These are phyloP conservation scores for Drosophila meridionalis DNA, from an alignment of 2,888 invertebrate species.

Conservation along the genomic window DNA sequence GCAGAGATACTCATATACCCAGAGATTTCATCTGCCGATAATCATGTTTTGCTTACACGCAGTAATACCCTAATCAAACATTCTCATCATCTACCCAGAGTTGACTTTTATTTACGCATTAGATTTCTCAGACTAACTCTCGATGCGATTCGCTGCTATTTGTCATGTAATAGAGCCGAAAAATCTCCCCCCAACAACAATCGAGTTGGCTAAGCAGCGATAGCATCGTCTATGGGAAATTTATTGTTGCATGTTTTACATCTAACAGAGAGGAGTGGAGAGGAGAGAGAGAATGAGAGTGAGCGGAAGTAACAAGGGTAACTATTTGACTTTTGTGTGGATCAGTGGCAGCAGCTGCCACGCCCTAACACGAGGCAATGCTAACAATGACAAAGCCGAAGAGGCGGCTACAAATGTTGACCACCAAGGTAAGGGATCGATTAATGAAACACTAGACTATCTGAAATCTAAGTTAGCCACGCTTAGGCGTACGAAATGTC, in stretches of 20 bases:
- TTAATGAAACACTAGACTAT: conserved; percentile 56
- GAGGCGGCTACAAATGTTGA: conserved; percentile 72
- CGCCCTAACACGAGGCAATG: conserved; percentile 19
- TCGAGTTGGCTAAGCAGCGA: conserved; percentile 42
- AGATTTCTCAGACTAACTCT: conserved; percentile 1
- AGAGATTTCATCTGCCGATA: neutral
- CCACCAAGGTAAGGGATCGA: conserved; percentile 36
- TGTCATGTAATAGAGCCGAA: conserved; percentile 26
- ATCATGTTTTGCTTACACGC: neutral
- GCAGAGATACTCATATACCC: too few relatives aligned
- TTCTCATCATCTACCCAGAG: neutral
- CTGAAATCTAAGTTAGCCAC: conserved; percentile 62
- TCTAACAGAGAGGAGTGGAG: conserved; percentile 27
- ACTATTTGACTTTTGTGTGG: conserved; percentile 56
- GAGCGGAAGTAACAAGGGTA: conserved; percentile 63
- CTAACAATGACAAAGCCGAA: conserved; percentile 26
- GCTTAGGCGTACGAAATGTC: conserved; percentile 24
- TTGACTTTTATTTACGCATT: conserved; percentile 10
- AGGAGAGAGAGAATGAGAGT: neutral
- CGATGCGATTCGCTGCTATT: conserved; percentile 24
- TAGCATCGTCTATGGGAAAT: conserved; percentile 56
- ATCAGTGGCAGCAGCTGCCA: conserved; percentile 14
- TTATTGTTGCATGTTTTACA: conserved; percentile 61
- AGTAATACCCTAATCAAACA: neutral
- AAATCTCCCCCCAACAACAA: conserved; percentile 15